Evolutionary conservation across 2,888 invertebrate genomes (phyloP).

Genomic region (Harmothoe impar): DNA sequence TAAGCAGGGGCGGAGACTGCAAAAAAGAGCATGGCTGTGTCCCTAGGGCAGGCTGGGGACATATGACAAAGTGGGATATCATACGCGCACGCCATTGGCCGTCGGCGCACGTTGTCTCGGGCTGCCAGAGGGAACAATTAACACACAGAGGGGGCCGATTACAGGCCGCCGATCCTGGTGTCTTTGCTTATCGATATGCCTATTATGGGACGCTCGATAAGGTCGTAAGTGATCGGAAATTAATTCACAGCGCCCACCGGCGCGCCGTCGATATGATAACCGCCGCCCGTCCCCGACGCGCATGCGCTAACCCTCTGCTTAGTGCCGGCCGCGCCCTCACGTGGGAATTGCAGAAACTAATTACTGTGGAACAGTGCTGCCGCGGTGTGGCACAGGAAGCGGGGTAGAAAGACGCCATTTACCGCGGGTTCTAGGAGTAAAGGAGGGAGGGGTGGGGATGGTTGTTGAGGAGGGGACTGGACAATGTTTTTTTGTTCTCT

Average conservation of each 20-base stretch:
- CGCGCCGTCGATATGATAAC: slow-evolving; percentile 36
- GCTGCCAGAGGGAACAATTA: slow-evolving; percentile 43
- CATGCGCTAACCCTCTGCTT: slow-evolving; percentile 42
- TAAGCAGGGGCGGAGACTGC: neutral
- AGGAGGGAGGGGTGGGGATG: neutral
- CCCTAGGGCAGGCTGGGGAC: slow-evolving; percentile 31
- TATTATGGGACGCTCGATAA: slow-evolving; percentile 55
- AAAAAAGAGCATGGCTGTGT: neutral
- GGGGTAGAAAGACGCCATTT: neutral
- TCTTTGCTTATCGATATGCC: slow-evolving; percentile 60
- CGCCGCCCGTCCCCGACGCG: slow-evolving; percentile 28
- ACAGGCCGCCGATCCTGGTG: neutral
- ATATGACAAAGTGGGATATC: slow-evolving; percentile 48
- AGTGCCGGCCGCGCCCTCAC: slow-evolving; percentile 39
- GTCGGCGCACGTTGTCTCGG: neutral
- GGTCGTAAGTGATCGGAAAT: slow-evolving; percentile 58
- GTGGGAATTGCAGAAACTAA: slow-evolving; percentile 56
- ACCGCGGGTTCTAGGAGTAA: neutral
- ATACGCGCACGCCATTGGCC: slow-evolving; percentile 40
- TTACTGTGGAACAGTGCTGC: slow-evolving; percentile 27
- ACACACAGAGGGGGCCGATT: slow-evolving; percentile 46
- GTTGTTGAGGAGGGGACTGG: slow-evolving; percentile 23
- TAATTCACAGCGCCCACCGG: slow-evolving; percentile 40
- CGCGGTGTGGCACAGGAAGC: neutral
- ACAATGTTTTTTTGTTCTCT: slow-evolving; percentile 9